Evolutionary conservation across 2,797 vertebrate genomes (phyloP), one percentile per base, ranked within the genome.

Genomic region (Cygnus olor): DNA sequence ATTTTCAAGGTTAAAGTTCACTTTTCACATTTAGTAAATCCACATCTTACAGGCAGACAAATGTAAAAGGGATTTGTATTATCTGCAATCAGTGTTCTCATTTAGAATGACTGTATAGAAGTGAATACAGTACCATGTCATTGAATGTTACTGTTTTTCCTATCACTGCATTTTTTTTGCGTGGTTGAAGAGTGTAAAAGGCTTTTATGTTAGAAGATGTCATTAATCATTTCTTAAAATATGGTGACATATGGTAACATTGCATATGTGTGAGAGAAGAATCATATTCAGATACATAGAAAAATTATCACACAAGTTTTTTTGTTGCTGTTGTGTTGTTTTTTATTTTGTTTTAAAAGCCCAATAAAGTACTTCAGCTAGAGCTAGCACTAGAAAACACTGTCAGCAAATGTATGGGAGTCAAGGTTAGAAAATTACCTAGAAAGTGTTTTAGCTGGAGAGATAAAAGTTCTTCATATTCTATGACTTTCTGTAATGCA

Each of bases 331-430:
- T 12, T 49, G 21, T 11, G 11, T 49, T 24, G 47, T 49, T 49
- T 51, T 45, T 24, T 32, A 30, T 19, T 21, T 65, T 22, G 60
- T 25, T 58, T 38, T 73, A 53, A 73, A 53, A 79, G 36, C 61
- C 89, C 90, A 89, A 84, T 49, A 47, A 89, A 85, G 14, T 68
- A 63, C 60, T 65, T 60, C 45, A 77, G 25, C 25, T 34, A 27
- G 76, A 96, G 49, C 73, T 76, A 82, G 89, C 74, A 64, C 38
- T 69, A 17, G 61, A 81, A 85, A 89, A 81, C n/a, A 73, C 80
- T 88, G 38, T 21, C 65, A 93, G 44, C 34, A 85, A 94, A 93
- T 17, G 24, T 18, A 13, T 65, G 34, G 90, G 82, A 96, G 63
- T 76, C 18, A 56, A 63, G 16, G 25, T 47, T 69, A 76, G 32